Conservation (phyloP, 2,113 vertebrate species). For the Paracanthobrama guichenoti region DNA sequence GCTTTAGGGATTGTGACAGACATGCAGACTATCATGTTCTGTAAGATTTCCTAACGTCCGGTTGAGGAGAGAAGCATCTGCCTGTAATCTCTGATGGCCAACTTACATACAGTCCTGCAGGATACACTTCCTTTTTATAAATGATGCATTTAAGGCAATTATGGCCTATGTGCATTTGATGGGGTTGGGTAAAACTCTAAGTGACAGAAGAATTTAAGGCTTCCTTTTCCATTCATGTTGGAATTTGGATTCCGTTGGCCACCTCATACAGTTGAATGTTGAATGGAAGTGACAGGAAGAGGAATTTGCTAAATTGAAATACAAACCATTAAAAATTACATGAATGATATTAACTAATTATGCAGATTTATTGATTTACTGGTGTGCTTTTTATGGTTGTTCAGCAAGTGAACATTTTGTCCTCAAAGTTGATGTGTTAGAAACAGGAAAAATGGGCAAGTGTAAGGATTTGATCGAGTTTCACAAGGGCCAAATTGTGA, state of each 20-base stretch:
- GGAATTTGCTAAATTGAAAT: not conserved
- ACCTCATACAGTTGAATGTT: not conserved
- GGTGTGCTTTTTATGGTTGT: no score
- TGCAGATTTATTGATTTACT: not conserved
- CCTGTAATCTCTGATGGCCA: not conserved
- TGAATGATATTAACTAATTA: not conserved
- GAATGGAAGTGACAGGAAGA: not conserved
- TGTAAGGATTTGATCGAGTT: no score
- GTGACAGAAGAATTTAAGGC: not conserved
- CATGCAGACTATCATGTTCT: not conserved
- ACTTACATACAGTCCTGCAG: not conserved
- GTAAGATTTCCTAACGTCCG: not conserved
- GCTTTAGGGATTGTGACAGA: slow-evolving; percentile 28
- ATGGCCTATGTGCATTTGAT: not conserved
- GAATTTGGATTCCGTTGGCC: not conserved
- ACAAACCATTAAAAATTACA: not conserved
- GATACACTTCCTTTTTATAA: not conserved
- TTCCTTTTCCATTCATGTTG: not conserved
- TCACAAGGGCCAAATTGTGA: no score
- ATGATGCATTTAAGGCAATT: not conserved
- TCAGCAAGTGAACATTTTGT: no score
- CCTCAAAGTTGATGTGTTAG: no score
- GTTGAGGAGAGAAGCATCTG: not conserved
- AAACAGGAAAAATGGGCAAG: no score
- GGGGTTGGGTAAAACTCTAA: not conserved